These are phyloP conservation scores for Paragorgia papillata DNA, from an alignment of 92 coral and sea anemone species.

Conservation along the genomic window DNA sequence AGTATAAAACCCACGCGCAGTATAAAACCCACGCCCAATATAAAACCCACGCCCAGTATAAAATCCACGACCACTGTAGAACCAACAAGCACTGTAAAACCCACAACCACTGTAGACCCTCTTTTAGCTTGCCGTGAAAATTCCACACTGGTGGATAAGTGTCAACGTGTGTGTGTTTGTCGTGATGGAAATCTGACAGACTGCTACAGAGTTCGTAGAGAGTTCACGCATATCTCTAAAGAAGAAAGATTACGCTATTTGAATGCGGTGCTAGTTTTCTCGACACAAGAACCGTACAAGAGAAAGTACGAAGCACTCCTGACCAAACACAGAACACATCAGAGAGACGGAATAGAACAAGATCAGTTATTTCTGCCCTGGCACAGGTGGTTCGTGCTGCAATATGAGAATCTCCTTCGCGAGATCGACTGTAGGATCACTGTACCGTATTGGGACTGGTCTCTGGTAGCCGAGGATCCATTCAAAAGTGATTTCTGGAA, in stretches of 20 bases:
- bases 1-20: no score
- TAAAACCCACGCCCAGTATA: no score
- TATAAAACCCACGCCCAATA: no score
- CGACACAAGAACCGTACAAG: conserved; percentile 11
- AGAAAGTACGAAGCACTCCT: conserved; percentile 8
- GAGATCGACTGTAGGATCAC: conserved; percentile 70
- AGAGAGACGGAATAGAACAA: conserved; percentile 53
- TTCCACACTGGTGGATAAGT: background rate
- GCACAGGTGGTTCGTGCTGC: conserved; percentile 81
- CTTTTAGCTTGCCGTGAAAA: background rate
- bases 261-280: background rate
- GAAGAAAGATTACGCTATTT: conserved; percentile 23
- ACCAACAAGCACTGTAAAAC: no score
- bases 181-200: conserved; percentile 13
- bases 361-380: conserved; percentile 67
- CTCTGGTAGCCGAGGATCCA: conserved; percentile 16
- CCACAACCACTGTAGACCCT: no score
- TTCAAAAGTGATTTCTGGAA: conserved; percentile 28
- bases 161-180: conserved; percentile 28
- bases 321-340: background rate
- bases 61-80: no score
- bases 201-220: conserved; percentile 29
- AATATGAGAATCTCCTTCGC: conserved; percentile 82
- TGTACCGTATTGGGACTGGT: conserved; percentile 84
- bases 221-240: conserved; percentile 15